Conservation (phyloP, 2,113 vertebrate genomes). For the Oreochromis tanganicae region DNA sequence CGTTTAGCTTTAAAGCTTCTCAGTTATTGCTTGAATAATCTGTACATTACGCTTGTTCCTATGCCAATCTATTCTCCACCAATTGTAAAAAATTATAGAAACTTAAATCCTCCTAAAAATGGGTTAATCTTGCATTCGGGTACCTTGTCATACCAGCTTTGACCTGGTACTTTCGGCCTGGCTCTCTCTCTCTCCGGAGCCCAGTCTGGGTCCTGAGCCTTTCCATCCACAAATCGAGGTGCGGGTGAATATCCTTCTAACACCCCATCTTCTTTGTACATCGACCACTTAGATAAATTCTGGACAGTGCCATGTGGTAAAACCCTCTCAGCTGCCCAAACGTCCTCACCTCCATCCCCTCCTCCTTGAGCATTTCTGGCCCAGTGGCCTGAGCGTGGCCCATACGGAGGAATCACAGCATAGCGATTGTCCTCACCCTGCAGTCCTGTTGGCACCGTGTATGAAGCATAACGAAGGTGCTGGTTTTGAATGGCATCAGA, state of each 20-base stretch:
- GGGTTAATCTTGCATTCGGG: not conserved
- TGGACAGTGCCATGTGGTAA: constrained; percentile 67
- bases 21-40: not conserved
- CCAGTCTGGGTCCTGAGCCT: constrained; percentile 54
- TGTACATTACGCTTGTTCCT: not conserved
- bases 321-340: constrained; percentile 75
- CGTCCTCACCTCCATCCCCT: constrained; percentile 66
- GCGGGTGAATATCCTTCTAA: constrained; percentile 59
- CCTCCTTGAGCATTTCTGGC: constrained; percentile 59
- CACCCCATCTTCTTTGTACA: constrained; percentile 71
- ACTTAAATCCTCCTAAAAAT: not conserved
- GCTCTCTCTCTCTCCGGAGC: constrained; percentile 59
- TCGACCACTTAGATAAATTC: constrained; percentile 71
- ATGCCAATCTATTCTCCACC: not conserved
- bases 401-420: constrained; percentile 81
- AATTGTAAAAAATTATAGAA: not conserved
- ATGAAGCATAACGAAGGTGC: constrained; percentile 67
- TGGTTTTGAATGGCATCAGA: constrained; percentile 67
- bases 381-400: constrained; percentile 78
- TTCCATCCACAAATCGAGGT: constrained; percentile 26
- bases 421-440: constrained; percentile 74
- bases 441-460: constrained; percentile 61
- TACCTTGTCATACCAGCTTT: constrained; percentile 81
- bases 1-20: not conserved
- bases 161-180: constrained; percentile 43